Conservation (phyloP, 2,888 invertebrate species). For the Invenusta paracnida region DNA sequence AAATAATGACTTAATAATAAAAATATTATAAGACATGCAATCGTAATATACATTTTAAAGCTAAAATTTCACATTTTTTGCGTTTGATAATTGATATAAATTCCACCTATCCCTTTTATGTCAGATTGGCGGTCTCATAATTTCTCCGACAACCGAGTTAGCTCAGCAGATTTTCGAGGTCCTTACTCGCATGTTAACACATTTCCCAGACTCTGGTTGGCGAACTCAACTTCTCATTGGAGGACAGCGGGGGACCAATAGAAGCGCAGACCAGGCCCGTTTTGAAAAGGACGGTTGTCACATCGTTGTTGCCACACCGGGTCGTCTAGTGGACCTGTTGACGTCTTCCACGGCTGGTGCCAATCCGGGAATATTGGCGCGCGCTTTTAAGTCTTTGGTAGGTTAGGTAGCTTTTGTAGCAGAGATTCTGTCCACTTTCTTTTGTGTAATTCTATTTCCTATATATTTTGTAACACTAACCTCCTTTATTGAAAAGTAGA, state of each 20-base stretch:
- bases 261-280: slow-evolving; percentile 7
- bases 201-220: slow-evolving; percentile 41
- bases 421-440: no score
- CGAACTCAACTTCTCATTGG: slow-evolving; percentile 49
- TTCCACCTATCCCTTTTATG: slow-evolving; percentile 8
- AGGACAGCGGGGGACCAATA: background rate
- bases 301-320: slow-evolving; percentile 88
- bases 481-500: background rate
- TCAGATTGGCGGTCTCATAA: slow-evolving; percentile 76
- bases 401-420: no score
- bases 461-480: background rate
- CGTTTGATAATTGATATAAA: no score
- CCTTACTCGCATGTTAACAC: slow-evolving; percentile 52
- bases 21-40: no score
- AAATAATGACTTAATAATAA: no score
- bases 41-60: no score
- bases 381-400: slow-evolving; percentile 72
- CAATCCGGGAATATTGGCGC: background rate
- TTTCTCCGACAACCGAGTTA: slow-evolving; percentile 91
- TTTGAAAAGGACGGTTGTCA: slow-evolving; percentile 64
- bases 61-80: no score
- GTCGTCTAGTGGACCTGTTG: slow-evolving; percentile 57
- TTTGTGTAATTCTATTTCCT: background rate
- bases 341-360: background rate
- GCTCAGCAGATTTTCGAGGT: slow-evolving; percentile 77